Conservation (phyloP, 2,113 vertebrate species). For the Microcebus tavaratra region DNA sequence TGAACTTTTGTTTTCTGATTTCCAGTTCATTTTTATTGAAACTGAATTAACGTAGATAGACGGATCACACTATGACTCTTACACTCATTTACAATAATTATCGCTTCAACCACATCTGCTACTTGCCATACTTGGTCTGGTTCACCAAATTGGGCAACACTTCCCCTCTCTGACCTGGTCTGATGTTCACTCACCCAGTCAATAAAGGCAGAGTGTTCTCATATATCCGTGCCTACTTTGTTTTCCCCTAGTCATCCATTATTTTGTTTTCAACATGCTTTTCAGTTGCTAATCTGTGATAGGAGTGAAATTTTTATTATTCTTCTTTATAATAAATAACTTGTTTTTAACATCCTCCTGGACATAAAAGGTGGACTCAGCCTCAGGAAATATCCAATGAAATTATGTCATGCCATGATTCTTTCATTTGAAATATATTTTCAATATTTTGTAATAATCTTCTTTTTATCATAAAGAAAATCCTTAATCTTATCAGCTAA, state of each 20-base stretch:
- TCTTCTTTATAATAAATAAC: not conserved
- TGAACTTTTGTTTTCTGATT: not conserved
- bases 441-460: constrained; percentile 34
- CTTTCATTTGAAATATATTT: not conserved
- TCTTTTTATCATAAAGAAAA: constrained; percentile 44
- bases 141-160: rapidly evolving
- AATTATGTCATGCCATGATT: not conserved
- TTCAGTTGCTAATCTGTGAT: not conserved
- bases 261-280: not conserved
- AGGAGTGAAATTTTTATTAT: not conserved
- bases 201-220: not conserved
- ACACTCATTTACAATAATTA: not conserved
- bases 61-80: not conserved
- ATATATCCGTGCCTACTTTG: not conserved
- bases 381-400: not conserved
- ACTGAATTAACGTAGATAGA: not conserved
- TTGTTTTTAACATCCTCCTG: not conserved
- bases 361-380: not conserved
- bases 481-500: constrained; percentile 61
- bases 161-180: not conserved
- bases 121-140: not conserved
- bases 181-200: not conserved
- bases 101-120: not conserved
- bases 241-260: too few species aligned
- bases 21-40: not conserved